Percentiles rank a stretch among this genome's conserved stretches.
phyloP scores from a whole-genome alignment of 2,113 vertebrate genomes.

The Nesoenas mayeri region DNA sequence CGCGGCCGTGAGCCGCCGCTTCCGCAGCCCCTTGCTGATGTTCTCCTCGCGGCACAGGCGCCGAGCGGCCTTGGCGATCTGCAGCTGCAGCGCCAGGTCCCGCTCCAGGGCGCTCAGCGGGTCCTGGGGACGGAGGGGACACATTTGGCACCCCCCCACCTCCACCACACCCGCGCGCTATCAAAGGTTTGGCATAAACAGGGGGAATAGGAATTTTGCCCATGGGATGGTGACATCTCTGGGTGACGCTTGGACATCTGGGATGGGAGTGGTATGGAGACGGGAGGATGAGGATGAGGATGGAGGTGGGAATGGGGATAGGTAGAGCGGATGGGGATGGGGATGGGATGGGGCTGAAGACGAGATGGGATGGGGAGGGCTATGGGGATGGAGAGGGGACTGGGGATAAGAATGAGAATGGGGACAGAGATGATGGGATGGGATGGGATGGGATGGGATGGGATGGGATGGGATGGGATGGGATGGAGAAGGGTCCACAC shows the following conservation, averaged over 20 bases:
- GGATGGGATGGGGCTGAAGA: background rate
- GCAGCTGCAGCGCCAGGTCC: slow-evolving; percentile 87
- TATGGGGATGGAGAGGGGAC: background rate
- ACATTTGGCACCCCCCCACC: background rate
- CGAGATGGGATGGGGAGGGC: background rate
- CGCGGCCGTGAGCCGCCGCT: slow-evolving; percentile 82
- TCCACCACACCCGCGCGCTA: too few relatives aligned
- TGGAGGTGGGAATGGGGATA: background rate
- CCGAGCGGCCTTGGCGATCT: slow-evolving; percentile 85
- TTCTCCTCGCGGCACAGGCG: slow-evolving; percentile 85
- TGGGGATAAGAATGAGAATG: background rate
- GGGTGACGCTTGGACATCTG: too few relatives aligned
- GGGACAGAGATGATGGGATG: background rate
- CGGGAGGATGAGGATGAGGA: background rate
- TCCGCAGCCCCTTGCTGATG: slow-evolving; percentile 82
- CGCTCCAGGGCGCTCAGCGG: slow-evolving; percentile 82
- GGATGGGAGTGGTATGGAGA: background rate
- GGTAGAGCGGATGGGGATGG: background rate
- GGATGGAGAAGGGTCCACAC: background rate
- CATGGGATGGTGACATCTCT: background rate
- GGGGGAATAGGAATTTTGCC: accelerated
- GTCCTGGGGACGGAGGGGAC: slow-evolving; percentile 68
- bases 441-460: background rate
- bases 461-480: background rate
- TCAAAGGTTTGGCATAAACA: accelerated